phyloP scores from a whole-genome alignment of 23 tunicate genomes.

The Halocynthia roretzi region DNA sequence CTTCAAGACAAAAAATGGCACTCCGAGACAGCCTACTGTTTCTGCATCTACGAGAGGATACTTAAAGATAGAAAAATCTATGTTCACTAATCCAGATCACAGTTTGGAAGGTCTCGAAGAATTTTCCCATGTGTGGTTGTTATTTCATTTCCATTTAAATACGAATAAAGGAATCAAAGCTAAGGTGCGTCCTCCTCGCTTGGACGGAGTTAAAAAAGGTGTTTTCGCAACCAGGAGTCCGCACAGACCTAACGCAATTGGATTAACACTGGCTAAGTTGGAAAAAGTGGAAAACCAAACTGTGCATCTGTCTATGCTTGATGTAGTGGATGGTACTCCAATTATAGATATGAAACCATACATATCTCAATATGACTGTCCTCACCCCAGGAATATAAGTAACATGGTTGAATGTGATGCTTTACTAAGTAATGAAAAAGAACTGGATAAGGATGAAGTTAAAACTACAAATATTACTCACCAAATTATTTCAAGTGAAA shows the following conservation, averaged over 20 bases:
- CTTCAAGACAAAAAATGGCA: constrained; percentile 88
- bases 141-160: constrained; percentile 94
- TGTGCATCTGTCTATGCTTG: constrained; percentile 59
- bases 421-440: neutral
- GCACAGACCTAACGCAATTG: constrained; percentile 92
- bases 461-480: neutral
- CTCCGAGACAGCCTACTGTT: constrained; percentile 82
- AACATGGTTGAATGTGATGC: neutral
- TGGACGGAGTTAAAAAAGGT: constrained; percentile 87
- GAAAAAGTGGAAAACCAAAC: constrained; percentile 55
- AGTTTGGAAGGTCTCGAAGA: constrained; percentile 74
- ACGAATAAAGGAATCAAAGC: constrained; percentile 66
- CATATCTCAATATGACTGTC: constrained; percentile 69
- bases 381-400: constrained; percentile 5
- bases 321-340: constrained; percentile 94
- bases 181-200: constrained; percentile 93
- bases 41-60: constrained; percentile 54
- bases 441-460: neutral
- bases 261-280: constrained; percentile 77
- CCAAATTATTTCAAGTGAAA: neutral
- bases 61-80: constrained; percentile 47
- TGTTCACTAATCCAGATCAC: constrained; percentile 87
- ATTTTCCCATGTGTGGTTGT: constrained; percentile 91
- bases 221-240: constrained; percentile 95
- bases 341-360: constrained; percentile 94